Percentiles rank a stretch among this genome's conserved stretches.
These are phyloP conservation scores for Cassiopea xamachana DNA, from an alignment of 30 jellyfish, hydroid and myxozoan species.

Conservation along the genomic window DNA sequence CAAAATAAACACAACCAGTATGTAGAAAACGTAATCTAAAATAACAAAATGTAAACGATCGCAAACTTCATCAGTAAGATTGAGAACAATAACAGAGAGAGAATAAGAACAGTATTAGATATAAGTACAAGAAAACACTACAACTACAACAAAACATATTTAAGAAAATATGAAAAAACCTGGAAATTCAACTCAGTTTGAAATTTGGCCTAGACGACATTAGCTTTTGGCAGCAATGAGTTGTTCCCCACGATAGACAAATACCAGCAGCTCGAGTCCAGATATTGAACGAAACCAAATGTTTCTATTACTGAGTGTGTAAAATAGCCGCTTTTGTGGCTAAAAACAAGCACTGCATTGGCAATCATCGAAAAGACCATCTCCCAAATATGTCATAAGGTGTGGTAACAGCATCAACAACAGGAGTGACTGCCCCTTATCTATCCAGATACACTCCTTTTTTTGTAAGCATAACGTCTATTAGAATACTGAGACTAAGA, in stretches of 20 bases:
- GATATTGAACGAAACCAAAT: neutral
- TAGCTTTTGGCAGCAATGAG: neutral
- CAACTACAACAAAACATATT: no score
- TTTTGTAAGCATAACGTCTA: no score
- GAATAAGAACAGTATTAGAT: no score
- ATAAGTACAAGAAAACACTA: no score
- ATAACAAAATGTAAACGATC: no score
- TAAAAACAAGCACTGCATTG: neutral
- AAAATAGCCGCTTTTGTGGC: neutral
- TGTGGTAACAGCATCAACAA: constrained; percentile 2
- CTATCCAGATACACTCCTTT: no score
- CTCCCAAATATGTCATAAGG: neutral
- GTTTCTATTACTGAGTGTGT: neutral
- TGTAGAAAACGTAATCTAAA: no score
- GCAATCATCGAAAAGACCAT: neutral
- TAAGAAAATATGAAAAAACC: no score
- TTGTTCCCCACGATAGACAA: neutral
- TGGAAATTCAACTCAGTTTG: neutral
- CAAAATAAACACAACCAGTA: no score
- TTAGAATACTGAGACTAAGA: no score
- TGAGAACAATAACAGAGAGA: no score
- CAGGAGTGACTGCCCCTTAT: neutral
- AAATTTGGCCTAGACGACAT: neutral
- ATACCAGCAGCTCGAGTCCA: neutral
- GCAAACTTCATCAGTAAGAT: no score